Evolutionary conservation across 1,140 invertebrate genomes (phyloP), one percentile per base, ranked within the genome.

Genomic region (Atta texana): DNA sequence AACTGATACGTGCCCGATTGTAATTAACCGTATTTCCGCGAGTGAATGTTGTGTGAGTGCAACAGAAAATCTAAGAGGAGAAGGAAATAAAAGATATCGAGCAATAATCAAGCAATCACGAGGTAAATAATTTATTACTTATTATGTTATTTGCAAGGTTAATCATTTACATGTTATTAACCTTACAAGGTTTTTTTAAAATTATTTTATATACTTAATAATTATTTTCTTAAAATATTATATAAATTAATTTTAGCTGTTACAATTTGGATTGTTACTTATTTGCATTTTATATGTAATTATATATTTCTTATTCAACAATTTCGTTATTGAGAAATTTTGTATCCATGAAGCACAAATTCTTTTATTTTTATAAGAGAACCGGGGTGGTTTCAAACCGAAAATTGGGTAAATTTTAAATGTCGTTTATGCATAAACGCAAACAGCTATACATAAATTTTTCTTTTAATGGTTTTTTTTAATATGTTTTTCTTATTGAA

Each of bases 101-200:
- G 34, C 64, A 5, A 39, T 5, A 0, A 21, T 8, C 18, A 8
- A 68, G n/a, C 34, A 44, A 44, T 14, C 34, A 68, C 6, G 64
- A 44, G 34, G 64, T 39, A 68, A 68, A 68, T 68, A 44, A 44
- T 44, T 68, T 39, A 66, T 34, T 34, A 64, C 16, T 34, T 31
- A 18, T 34, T 34, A 18, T 18, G 7, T 59, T 59, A 59, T 10
- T n/a, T 10, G 31, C 63, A 18, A n/a, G 61, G 21, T 64, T 64
- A 44, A 44, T 44, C 2, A 44, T 2, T 10, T 10, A 44, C 2
- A 44, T 44, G 39, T 10, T 44, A 44, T 44, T 44, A 44, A 44
- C 8, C 2, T 44, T 44, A 10, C 39, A 31, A 31, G 28, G 3
- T 3, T 31, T 31, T 31, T 31, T 31, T 3, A 31, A 31, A 44